phyloP scores from a whole-genome alignment of 2,113 vertebrate genomes.

The Apaloderma vittatum region DNA sequence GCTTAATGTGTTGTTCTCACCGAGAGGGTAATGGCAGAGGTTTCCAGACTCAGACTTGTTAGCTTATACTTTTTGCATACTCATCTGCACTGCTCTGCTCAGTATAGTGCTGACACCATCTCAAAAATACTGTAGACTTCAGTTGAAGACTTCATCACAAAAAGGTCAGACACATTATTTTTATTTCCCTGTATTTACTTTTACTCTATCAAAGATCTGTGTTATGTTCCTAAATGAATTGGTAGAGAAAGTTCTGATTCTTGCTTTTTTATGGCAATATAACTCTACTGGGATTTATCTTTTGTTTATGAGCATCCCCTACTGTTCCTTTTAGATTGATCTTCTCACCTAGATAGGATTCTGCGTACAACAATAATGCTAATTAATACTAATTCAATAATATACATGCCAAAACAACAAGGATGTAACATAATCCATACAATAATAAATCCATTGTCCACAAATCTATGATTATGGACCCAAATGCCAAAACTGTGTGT shows the following conservation, averaged over 20 bases:
- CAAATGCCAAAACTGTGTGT: neutral
- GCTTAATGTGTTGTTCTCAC: neutral
- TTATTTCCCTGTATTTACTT: neutral
- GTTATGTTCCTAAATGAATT: neutral
- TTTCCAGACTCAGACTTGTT: neutral
- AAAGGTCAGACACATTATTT: neutral
- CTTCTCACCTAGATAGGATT: neutral
- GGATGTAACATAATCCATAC: neutral
- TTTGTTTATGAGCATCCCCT: slow-evolving; percentile 31
- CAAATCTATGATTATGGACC: neutral
- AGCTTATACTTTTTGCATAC: neutral
- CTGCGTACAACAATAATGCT: neutral
- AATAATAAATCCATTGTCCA: neutral
- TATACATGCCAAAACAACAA: neutral
- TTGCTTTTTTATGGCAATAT: neutral
- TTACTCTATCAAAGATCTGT: neutral
- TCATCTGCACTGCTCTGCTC: neutral
- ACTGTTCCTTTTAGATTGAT: neutral
- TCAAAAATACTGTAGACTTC: neutral
- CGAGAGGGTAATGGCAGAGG: accelerated
- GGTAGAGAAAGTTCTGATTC: neutral
- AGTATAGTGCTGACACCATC: neutral
- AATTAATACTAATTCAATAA: neutral
- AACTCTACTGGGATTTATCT: neutral
- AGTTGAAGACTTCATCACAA: neutral